phyloP scores from a whole-genome alignment of 2,797 vertebrate genomes.

The Tauraco hartlaubi region DNA sequence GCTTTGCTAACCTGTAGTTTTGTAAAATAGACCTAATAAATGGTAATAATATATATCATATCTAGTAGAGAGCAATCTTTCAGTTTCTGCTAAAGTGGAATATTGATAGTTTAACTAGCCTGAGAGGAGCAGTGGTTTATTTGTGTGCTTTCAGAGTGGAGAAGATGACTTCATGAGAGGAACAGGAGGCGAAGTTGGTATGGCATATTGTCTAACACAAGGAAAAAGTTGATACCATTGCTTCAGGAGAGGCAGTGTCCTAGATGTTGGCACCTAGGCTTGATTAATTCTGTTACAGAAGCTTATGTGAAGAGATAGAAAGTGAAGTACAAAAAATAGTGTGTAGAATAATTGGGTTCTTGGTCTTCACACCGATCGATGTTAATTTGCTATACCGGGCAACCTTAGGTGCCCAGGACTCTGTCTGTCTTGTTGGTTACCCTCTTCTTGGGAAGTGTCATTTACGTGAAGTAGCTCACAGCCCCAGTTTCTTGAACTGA shows the following conservation, averaged over 20 bases:
- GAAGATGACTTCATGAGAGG: background rate
- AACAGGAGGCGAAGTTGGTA: background rate
- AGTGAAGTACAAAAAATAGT: background rate
- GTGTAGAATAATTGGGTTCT: background rate
- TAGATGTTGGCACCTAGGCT: background rate
- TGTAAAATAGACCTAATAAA: background rate
- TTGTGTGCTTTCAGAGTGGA: background rate
- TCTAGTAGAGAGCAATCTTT: background rate
- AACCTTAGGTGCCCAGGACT: background rate
- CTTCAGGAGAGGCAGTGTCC: background rate
- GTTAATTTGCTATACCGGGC: background rate
- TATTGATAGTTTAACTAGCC: background rate
- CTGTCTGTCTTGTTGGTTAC: background rate
- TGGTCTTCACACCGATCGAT: background rate
- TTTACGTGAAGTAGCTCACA: rapidly evolving
- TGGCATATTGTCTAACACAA: background rate
- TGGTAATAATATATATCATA: background rate
- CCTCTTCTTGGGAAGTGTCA: background rate
- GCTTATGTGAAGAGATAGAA: rapidly evolving
- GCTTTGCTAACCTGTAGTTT: background rate
- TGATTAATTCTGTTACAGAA: background rate
- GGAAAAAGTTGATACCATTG: background rate
- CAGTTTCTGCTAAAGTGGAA: background rate
- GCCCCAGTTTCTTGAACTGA: background rate
- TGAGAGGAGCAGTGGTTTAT: background rate